A percentile compares a stretch with the other conserved stretches of the same genome.
Conservation (phyloP, 2,888 invertebrate species). For the Sialis lutaria region DNA sequence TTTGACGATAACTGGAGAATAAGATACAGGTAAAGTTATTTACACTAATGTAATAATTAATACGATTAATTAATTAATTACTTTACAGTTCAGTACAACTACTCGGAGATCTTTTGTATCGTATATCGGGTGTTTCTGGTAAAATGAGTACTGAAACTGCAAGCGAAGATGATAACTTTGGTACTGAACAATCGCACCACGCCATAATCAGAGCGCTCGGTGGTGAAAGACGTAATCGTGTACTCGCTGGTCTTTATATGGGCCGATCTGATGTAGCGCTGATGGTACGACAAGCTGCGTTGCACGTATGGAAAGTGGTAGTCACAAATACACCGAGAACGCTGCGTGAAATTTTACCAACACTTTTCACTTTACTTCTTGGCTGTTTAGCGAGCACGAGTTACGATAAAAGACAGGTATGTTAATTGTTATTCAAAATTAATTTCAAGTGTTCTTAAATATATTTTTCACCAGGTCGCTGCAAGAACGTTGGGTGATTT, state of each 20-base stretch:
- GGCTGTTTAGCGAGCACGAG: slow-evolving; percentile 92
- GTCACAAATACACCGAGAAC: slow-evolving; percentile 97
- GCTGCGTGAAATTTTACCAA: slow-evolving; percentile 86
- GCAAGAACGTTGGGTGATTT: slow-evolving; percentile 93
- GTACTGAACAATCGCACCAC: slow-evolving; percentile 86
- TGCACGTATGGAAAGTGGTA: slow-evolving; percentile 99
- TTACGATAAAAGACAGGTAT: slow-evolving; percentile 80
- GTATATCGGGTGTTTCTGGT: slow-evolving; percentile 93
- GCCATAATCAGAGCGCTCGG: slow-evolving; percentile 83
- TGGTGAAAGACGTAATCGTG: slow-evolving; percentile 75
- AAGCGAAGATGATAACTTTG: slow-evolving; percentile 97
- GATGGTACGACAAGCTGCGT: slow-evolving; percentile 91
- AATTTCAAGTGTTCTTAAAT: not conserved
- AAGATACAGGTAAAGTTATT: slow-evolving; percentile 33
- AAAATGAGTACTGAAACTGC: slow-evolving; percentile 99
- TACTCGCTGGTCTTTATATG: slow-evolving; percentile 91
- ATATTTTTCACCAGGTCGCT: slow-evolving; percentile 42
- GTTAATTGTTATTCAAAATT: slow-evolving; percentile 7
- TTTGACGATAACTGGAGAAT: slow-evolving; percentile 99
- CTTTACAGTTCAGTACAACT: slow-evolving; percentile 75
- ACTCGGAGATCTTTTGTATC: slow-evolving; percentile 86
- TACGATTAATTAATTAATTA: slow-evolving; percentile 3
- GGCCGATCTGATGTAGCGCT: slow-evolving; percentile 91
- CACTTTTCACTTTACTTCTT: slow-evolving; percentile 77
- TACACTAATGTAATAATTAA: not conserved